Evolutionary conservation across 2,888 invertebrate species (phyloP).

Genomic region (Muscina levida): DNA sequence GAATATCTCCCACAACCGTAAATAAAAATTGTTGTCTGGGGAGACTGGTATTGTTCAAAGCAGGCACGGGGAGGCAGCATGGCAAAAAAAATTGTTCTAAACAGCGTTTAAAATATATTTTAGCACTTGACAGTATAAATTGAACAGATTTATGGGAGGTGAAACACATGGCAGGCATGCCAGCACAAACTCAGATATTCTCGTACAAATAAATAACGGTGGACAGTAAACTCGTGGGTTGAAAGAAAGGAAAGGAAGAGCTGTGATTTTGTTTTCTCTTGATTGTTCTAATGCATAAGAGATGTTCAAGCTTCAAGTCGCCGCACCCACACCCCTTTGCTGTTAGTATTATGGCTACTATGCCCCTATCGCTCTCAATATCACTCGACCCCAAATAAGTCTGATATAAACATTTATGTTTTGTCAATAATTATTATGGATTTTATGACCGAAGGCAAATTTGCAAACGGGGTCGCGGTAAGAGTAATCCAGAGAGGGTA

Average conservation of each 20-base stretch:
- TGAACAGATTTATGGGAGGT: conserved; percentile 55
- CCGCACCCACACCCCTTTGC: neutral
- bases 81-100: neutral
- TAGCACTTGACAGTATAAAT: conserved; percentile 57
- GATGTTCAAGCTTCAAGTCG: neutral
- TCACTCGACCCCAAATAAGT: neutral
- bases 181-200: neutral
- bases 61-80: neutral
- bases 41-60: conserved; percentile 17
- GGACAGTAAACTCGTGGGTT: neutral
- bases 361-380: no score
- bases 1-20: neutral
- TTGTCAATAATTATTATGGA: conserved; percentile 14
- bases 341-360: no score
- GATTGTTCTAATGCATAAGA: neutral
- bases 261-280: neutral
- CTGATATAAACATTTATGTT: neutral
- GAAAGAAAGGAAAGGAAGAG: no score
- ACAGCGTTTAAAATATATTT: conserved; percentile 53
- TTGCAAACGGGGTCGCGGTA: neutral
- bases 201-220: neutral
- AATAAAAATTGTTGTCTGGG: conserved; percentile 55
- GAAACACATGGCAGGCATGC: conserved; percentile 24
- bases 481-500: neutral
- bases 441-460: conserved; percentile 1